Evolutionary conservation across 2,888 invertebrate species (phyloP), one percentile per base, ranked within the genome.

Genomic region (Drosophila robusta): DNA sequence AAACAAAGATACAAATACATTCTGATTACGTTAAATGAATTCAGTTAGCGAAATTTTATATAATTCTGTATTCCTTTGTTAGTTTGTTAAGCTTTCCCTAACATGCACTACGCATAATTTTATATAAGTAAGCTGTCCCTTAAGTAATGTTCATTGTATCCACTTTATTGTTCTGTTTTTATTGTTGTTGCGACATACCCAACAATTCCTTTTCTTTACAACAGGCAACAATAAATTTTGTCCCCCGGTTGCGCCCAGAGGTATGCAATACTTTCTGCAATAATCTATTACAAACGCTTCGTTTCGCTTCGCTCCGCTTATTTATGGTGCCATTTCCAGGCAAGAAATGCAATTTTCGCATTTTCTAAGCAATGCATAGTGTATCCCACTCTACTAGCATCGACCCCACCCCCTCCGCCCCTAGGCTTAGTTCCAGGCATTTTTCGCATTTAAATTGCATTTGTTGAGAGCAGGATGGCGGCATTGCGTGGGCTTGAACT

Each of bases 401-500:
- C 41, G 7, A 12, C 22, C 14, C 12, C 6, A 4, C 12, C 22
- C 32, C 38, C 22, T 29, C 47, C 39, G 7, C 29, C 38, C 14
- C 55, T 54, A 63, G 58, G 77, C 58, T 56, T 66, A 45, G 66
- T 44, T 47, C 56, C 56, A 74, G 70, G 86, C 73, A 86, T 82
- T 82, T 76, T 61, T 68, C 63, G 83, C 77, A 82, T 82, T 82
- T 87, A 87, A 82, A 82, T 86, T 87, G 86, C 88, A 87, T 80
- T 82, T 69, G 65, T 60, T 64, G 12, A 34, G 12, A 8, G 34
- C 2, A 12, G 34, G 34, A 12, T 1, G 34, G 34, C 12, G 65
- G 63, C 65, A 69, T 57, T 72, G 87, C 83, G 88, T 86, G 86
- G 88, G 66, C 56, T 70, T 66, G 73, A 75, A 67, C 72, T 72